Evolutionary conservation across 1,140 invertebrate species (phyloP), one percentile per base, ranked within the genome.

Genomic region (Drosophila arizonae): DNA sequence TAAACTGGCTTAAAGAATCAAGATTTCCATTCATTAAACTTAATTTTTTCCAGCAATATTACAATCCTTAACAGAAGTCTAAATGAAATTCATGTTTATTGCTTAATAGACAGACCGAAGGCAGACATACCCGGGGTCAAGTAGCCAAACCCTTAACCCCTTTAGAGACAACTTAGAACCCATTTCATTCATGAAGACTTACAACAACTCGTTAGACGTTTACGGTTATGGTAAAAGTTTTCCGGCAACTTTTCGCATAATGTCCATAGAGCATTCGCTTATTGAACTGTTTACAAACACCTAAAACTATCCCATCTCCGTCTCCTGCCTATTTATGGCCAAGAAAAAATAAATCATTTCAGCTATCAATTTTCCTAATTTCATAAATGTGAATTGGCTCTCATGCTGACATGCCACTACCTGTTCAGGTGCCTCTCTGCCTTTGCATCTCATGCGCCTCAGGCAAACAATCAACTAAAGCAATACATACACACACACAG

Each of bases 401-500:
- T 41, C 52, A 62, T 54, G 76, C 60, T 75, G 72, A 63, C 69
- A 76, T 56, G 45, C 57, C 36, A 15, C 15, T 8, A 11, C 24
- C 17, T 43, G 50, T 24, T 15, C 45, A 5, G 50, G 36, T 17
- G 21, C 54, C 21, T 36, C 21, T 36, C 26, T 51, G 46, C 62
- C 58, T 62, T 43, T 55, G 71, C 81, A 81, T 71, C 78, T 81
- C 77, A 54, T 50, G 50, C 54, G 72, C 72, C 72, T 52, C 63
- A 26, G 65, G 84, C 82, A 82, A 87, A 87, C 82, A 87, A 87
- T 87, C 82, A 87, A 87, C 79, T 87, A 77, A 68, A 77, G 79
- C 72, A 87, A 78, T 78, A 76, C 45, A 55, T 73, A 56, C 55
- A 28, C 55, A 75, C 61, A 56, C 72, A 68, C 46, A 63, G 39